phyloP scores from a whole-genome alignment of 2,797 vertebrate species.

The Lithobates sylvaticus region DNA sequence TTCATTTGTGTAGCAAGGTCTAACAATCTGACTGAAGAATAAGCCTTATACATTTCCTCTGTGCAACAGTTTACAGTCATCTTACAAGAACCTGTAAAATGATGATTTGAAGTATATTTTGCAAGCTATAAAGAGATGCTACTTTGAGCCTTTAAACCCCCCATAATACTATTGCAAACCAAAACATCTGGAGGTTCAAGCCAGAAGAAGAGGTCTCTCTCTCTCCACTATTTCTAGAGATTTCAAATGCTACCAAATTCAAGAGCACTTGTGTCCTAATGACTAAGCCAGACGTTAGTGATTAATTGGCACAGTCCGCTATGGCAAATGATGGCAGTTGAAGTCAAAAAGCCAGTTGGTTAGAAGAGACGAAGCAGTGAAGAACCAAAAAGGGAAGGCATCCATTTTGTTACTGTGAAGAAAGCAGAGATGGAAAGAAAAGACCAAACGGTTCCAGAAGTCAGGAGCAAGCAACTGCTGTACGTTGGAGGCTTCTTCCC shows the following conservation, averaged over 20 bases:
- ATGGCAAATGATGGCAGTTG: slow-evolving; percentile 65
- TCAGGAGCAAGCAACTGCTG: slow-evolving; percentile 69
- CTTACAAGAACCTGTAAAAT: background rate
- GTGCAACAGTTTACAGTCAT: background rate
- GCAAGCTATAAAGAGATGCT: background rate
- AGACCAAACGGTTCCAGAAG: slow-evolving; percentile 71
- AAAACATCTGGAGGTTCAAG: background rate
- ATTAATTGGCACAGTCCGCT: slow-evolving; percentile 68
- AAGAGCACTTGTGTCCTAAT: background rate
- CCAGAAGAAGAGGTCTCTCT: background rate
- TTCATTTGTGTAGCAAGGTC: background rate
- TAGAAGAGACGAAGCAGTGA: slow-evolving; percentile 66
- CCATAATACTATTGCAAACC: slow-evolving; percentile 10
- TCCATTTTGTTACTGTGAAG: slow-evolving; percentile 71
- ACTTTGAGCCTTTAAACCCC: background rate
- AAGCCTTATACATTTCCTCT: background rate
- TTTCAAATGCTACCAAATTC: background rate
- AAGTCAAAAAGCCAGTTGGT: slow-evolving; percentile 64
- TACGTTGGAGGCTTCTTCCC: slow-evolving; percentile 72
- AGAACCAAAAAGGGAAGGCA: slow-evolving; percentile 38
- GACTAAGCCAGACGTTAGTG: slow-evolving; percentile 9
- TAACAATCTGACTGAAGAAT: background rate
- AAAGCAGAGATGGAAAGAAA: slow-evolving; percentile 67
- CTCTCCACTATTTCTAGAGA: background rate
- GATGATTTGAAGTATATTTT: background rate